Percentiles rank a stretch among this genome's conserved stretches.
Evolutionary conservation across 2,888 invertebrate species (phyloP).

Genomic region (Syritta pipiens): DNA sequence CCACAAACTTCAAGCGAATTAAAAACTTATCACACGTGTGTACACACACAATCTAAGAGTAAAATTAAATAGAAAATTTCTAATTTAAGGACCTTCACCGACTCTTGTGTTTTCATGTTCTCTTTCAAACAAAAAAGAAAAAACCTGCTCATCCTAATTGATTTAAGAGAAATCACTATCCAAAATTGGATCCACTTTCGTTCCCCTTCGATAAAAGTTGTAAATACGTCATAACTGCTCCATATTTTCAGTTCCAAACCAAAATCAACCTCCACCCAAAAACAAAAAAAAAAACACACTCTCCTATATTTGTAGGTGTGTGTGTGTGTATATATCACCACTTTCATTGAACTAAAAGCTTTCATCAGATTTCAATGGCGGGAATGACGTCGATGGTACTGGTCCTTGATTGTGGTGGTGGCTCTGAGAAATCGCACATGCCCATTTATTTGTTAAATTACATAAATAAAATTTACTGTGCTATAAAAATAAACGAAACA

Average conservation of each 20-base stretch:
- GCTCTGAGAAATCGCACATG: constrained; percentile 32
- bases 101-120: not conserved
- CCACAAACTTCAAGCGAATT: too few relatives aligned
- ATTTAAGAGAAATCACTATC: constrained; percentile 32
- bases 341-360: constrained; percentile 64
- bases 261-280: constrained; percentile 29
- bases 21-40: too few relatives aligned
- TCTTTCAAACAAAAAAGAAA: constrained; percentile 14
- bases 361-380: constrained; percentile 64
- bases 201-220: constrained; percentile 18
- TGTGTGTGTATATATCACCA: constrained; percentile 45
- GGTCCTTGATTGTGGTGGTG: constrained; percentile 4
- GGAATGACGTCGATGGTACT: constrained; percentile 51
- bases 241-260: constrained; percentile 40
- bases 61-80: not conserved
- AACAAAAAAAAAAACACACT: constrained; percentile 13
- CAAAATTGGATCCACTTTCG: constrained; percentile 24
- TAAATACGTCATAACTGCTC: constrained; percentile 63
- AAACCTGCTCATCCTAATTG: constrained; percentile 2
- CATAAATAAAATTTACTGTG: constrained; percentile 49
- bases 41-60: not conserved
- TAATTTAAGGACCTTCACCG: not conserved
- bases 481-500: not conserved
- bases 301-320: too few relatives aligned
- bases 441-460: constrained; percentile 58